Conservation (phyloP, 2,888 invertebrate species). For the Campopleginae sp. region DNA sequence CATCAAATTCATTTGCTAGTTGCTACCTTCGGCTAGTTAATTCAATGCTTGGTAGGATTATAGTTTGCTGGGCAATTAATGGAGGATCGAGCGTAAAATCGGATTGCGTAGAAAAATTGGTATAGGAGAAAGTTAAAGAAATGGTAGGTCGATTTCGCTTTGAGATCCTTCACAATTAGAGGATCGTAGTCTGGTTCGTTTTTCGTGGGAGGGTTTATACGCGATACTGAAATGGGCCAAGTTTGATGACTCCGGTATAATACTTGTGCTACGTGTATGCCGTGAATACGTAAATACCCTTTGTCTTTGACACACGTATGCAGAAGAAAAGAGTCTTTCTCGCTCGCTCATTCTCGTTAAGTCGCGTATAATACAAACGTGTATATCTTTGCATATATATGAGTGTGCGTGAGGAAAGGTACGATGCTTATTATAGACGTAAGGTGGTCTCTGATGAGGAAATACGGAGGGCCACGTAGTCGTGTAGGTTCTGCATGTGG, state of each 20-base stretch:
- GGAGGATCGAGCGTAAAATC: not conserved
- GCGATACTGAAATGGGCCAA: slow-evolving; percentile 58
- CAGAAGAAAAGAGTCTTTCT: slow-evolving; percentile 5
- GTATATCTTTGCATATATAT: slow-evolving; percentile 11
- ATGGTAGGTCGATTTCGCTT: slow-evolving; percentile 43
- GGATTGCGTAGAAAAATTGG: not conserved
- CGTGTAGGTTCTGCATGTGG: not conserved
- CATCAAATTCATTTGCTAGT: too few relatives aligned
- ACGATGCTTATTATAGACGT: slow-evolving; percentile 61
- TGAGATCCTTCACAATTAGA: slow-evolving; percentile 30
- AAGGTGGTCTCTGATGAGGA: slow-evolving; percentile 67
- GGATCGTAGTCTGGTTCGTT: slow-evolving; percentile 11
- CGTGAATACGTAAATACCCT: slow-evolving; percentile 66
- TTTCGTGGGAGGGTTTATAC: not conserved
- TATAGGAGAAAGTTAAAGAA: slow-evolving; percentile 26
- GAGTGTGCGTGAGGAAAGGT: not conserved
- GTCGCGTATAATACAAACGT: slow-evolving; percentile 14
- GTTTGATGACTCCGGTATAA: slow-evolving; percentile 56
- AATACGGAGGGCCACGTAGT: slow-evolving; percentile 50
- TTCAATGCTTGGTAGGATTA: slow-evolving; percentile 12
- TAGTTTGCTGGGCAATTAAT: slow-evolving; percentile 5
- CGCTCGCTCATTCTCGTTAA: slow-evolving; percentile 11
- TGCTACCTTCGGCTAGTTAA: not conserved
- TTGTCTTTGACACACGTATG: slow-evolving; percentile 58
- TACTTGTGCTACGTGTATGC: slow-evolving; percentile 55